Conservation (phyloP, 2,888 invertebrate genomes). For the Himalopsyche tibetana region DNA sequence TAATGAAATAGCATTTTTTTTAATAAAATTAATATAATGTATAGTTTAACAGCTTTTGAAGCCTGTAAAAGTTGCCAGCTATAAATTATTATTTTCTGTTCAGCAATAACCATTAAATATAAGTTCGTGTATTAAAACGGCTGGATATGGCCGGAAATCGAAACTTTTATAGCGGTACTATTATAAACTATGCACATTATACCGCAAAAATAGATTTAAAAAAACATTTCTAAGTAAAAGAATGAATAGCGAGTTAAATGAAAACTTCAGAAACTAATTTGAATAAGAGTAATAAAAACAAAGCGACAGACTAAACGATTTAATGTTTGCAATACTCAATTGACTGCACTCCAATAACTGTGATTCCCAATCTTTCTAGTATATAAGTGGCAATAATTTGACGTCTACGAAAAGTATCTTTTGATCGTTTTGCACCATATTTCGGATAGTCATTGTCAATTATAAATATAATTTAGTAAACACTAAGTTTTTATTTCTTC, state of each 20-base stretch:
- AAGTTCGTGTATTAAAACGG: background rate
- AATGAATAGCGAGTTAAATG: background rate
- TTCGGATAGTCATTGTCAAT: too few relatives aligned
- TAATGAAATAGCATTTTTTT: too few relatives aligned
- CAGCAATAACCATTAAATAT: too few relatives aligned
- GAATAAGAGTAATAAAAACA: background rate
- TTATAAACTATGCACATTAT: background rate
- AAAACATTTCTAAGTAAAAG: background rate
- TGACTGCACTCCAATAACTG: background rate
- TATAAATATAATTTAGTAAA: too few relatives aligned
- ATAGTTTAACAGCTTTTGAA: too few relatives aligned
- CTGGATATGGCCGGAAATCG: background rate
- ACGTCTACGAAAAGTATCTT: too few relatives aligned
- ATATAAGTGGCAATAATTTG: too few relatives aligned
- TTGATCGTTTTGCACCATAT: too few relatives aligned
- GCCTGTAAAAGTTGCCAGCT: too few relatives aligned
- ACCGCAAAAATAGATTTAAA: background rate
- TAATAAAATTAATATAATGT: too few relatives aligned
- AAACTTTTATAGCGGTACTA: background rate
- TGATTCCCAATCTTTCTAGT: background rate
- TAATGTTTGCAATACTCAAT: background rate
- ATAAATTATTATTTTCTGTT: too few relatives aligned
- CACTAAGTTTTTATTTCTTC: too few relatives aligned
- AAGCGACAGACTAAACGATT: background rate
- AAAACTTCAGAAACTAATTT: background rate